These are phyloP conservation scores for Helleia helle DNA, from an alignment of 2,888 invertebrate genomes.

Conservation along the genomic window DNA sequence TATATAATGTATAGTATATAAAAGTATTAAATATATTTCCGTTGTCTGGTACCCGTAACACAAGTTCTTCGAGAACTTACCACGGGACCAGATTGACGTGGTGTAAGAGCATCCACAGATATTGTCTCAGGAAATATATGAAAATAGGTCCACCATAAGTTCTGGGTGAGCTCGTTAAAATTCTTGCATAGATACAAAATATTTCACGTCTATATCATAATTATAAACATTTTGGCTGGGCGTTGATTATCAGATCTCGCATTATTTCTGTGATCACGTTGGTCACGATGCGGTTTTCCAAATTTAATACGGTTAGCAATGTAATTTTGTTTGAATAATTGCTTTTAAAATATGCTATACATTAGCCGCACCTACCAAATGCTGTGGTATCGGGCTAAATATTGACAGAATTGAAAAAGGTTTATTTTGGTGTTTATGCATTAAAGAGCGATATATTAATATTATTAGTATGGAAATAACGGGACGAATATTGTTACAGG, in stretches of 20 bases:
- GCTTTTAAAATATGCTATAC: slow-evolving; percentile 7
- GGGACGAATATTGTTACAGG: neutral
- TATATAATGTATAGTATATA: too few species aligned
- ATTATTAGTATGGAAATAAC: neutral
- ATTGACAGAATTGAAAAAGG: neutral
- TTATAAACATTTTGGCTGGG: slow-evolving; percentile 1
- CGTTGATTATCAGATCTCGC: slow-evolving; percentile 1
- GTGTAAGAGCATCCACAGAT: too few species aligned
- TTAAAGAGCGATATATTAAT: neutral
- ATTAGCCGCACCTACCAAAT: slow-evolving; percentile 2
- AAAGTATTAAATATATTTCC: too few species aligned
- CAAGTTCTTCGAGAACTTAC: too few species aligned
- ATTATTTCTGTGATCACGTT: slow-evolving; percentile 5
- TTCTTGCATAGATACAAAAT: too few species aligned
- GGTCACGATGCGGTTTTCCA: slow-evolving; percentile 9
- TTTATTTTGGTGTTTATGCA: neutral
- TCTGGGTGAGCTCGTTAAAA: too few species aligned
- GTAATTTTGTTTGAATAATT: slow-evolving; percentile 13
- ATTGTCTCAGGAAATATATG: too few species aligned
- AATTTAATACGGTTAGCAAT: slow-evolving; percentile 10
- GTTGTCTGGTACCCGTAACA: too few species aligned
- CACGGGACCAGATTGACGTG: too few species aligned
- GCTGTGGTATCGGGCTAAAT: neutral
- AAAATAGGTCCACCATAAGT: too few species aligned
- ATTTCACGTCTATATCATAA: too few species aligned